Percentiles rank a stretch among this genome's conserved stretches.
Conservation (phyloP, 2,113 vertebrate genomes). For the Mus pahari region DNA sequence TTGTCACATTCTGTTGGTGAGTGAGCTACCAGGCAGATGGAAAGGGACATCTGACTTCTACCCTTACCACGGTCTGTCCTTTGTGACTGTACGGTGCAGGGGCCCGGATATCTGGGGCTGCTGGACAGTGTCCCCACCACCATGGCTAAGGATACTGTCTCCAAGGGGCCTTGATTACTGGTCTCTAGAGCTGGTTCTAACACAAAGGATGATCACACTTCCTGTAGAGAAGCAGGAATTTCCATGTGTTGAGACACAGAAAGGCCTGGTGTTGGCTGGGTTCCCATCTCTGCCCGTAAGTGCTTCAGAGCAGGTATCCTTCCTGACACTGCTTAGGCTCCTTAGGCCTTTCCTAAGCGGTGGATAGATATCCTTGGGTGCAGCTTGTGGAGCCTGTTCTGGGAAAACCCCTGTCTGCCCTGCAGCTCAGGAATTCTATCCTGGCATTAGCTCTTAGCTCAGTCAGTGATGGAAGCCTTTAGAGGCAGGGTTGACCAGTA, state of each 20-base stretch:
- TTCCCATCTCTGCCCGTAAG: constrained; percentile 26
- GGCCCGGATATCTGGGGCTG: background rate
- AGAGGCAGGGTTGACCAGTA: background rate
- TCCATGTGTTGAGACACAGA: background rate
- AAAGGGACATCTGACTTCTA: background rate
- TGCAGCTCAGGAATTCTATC: background rate
- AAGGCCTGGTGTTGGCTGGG: background rate
- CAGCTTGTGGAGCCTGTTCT: background rate
- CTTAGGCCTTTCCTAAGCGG: background rate
- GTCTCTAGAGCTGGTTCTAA: background rate
- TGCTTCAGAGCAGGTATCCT: constrained; percentile 47
- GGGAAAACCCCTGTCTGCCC: background rate
- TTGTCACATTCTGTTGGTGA: too few relatives aligned
- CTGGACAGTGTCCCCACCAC: background rate
- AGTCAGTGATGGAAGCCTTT: background rate
- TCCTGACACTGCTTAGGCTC: background rate
- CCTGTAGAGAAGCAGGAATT: background rate
- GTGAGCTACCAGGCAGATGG: background rate
- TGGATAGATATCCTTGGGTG: background rate
- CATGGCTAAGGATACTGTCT: background rate
- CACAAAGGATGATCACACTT: background rate
- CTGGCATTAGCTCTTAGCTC: constrained; percentile 16
- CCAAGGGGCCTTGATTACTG: background rate
- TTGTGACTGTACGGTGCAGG: background rate
- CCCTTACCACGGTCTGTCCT: background rate